Evolutionary conservation across 2,113 vertebrate genomes (phyloP).

Genomic region (zebrafish (Danio rerio)): DNA sequence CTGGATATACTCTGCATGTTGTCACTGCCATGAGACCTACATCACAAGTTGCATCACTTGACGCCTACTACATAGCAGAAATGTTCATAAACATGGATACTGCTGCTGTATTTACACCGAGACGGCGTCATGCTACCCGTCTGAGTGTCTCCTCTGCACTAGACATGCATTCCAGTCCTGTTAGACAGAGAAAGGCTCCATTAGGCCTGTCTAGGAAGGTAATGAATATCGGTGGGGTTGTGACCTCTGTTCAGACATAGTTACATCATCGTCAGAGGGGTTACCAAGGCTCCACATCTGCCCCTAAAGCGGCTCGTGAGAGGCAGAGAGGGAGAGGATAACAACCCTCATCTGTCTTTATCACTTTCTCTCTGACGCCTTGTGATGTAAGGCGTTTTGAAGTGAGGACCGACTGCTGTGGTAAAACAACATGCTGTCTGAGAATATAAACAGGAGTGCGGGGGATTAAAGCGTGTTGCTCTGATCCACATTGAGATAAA

Average conservation of each 20-base stretch:
- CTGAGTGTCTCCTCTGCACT: slow-evolving; percentile 14
- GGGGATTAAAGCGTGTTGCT: not conserved
- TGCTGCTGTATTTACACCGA: too few relatives aligned
- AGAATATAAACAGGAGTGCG: slow-evolving; percentile 22
- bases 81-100: too few relatives aligned
- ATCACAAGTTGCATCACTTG: too few relatives aligned
- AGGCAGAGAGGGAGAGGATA: slow-evolving; percentile 35
- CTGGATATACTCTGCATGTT: too few relatives aligned
- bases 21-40: too few relatives aligned
- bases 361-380: slow-evolving; percentile 21
- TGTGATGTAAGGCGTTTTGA: slow-evolving; percentile 40
- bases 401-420: slow-evolving; percentile 26
- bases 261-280: slow-evolving; percentile 55
- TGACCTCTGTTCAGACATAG: slow-evolving; percentile 50
- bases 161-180: slow-evolving; percentile 49
- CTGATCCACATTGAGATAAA: slow-evolving; percentile 15
- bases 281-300: slow-evolving; percentile 23
- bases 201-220: slow-evolving; percentile 50
- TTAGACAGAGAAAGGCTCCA: slow-evolving; percentile 23
- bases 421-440: slow-evolving; percentile 33
- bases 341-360: slow-evolving; percentile 43
- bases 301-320: slow-evolving; percentile 25
- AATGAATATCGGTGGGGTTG: slow-evolving; percentile 54
- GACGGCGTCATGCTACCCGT: slow-evolving; percentile 9
- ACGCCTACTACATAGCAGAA: too few relatives aligned